Evolutionary conservation across 2,113 vertebrate genomes (phyloP), one percentile per base, ranked within the genome.

Genomic region (Halichoerus grypus): DNA sequence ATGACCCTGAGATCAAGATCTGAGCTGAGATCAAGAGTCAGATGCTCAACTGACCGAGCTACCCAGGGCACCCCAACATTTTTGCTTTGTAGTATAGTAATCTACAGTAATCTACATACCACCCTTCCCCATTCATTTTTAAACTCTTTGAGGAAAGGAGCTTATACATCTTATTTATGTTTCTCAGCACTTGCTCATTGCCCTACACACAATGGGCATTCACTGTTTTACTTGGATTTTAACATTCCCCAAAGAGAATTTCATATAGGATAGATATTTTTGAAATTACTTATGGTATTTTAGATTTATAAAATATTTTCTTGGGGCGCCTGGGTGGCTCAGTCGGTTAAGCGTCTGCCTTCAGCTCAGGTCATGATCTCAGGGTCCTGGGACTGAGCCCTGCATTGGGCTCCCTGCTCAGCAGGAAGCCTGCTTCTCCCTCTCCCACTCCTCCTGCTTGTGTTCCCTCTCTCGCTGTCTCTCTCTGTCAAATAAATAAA

Each of bases 181-280:
- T 95, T 92, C 79, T 96, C 22, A 83, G n/a, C 79, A 51, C 18
- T 85, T 91, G 10, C n/a, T 24, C 21, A 77, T 46, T 88, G 28
- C 19, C 39, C 80, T 81, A 55, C 33, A 74, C 22, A 31, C 22
- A 59, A 72, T 57, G 31, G 49, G 9, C 65, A 72, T 80, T 90
- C 46, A 92, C 28, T 67, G 65, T 85, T 93, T 92, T 85, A 89
- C 22, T 24, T 93, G 55, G 42, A 80, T 88, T 95, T 85, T 31
- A 61, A 95, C 71, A 65, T 72, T 81, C 28, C 26, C 42, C 46
- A 69, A 77, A 76, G 31, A 55, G 51, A 90, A 59, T 94, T 94
- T 96, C n/a, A 84, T 39, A 83, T 22, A 89, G 49, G 36, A 46
- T 95, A 85, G 77, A 82, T 55, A 89, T 72, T 94, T 90, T 94